These are phyloP conservation scores for Leptura quadrifasciata DNA, from an alignment of 2,888 invertebrate genomes.

Conservation along the genomic window DNA sequence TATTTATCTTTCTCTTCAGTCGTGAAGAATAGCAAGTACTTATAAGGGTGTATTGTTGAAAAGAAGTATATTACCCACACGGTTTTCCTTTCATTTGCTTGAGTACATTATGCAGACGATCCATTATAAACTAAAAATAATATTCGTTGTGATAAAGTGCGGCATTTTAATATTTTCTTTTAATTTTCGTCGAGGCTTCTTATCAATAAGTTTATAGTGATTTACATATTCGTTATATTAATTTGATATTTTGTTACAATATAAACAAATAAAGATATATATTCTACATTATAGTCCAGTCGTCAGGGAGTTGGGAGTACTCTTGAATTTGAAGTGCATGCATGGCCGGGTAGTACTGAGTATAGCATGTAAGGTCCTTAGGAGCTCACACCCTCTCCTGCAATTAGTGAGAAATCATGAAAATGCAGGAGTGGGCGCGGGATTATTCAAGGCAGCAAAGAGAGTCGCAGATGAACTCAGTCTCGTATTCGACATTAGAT, in stretches of 20 bases:
- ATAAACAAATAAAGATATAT: not conserved
- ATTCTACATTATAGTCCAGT: no score
- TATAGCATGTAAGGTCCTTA: no score
- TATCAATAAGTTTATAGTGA: not conserved
- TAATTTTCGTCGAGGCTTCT: not conserved
- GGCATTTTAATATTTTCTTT: slow-evolving; percentile 5
- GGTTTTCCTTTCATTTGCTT: slow-evolving; percentile 41
- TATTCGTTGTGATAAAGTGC: not conserved
- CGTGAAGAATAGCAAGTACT: slow-evolving; percentile 47
- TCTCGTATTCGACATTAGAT: no score
- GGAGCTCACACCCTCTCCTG: no score
- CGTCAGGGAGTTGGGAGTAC: no score
- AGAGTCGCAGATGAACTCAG: no score
- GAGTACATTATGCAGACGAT: not conserved
- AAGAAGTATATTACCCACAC: slow-evolving; percentile 46
- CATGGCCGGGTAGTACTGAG: no score
- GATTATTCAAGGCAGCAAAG: no score
- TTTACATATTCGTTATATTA: not conserved
- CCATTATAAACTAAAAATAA: slow-evolving; percentile 5
- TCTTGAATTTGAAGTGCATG: no score
- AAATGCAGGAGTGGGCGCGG: no score
- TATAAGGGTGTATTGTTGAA: slow-evolving; percentile 49
- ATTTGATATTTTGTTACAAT: not conserved
- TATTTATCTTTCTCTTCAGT: slow-evolving; percentile 50
- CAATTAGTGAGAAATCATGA: no score